phyloP scores from a whole-genome alignment of 2,888 invertebrate genomes.

The Ennomos fuscantarius region DNA sequence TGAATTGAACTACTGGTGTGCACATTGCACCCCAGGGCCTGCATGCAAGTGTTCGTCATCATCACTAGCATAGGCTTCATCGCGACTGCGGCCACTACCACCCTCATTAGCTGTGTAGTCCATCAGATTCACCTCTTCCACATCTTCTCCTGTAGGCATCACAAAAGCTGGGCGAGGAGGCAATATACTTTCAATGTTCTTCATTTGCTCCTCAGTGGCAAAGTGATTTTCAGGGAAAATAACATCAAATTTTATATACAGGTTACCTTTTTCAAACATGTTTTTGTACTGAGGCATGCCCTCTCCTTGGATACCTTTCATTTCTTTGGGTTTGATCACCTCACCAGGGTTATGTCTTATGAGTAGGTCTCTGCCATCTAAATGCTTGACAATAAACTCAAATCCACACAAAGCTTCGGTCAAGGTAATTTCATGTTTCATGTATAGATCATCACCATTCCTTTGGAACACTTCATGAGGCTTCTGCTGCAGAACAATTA shows the following conservation, averaged over 20 bases:
- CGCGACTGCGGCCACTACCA: slow-evolving; percentile 79
- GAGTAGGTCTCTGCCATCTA: slow-evolving; percentile 94
- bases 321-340: slow-evolving; percentile 92
- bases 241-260: slow-evolving; percentile 94
- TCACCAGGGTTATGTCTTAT: slow-evolving; percentile 92
- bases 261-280: slow-evolving; percentile 94
- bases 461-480: slow-evolving; percentile 92
- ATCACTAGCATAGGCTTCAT: slow-evolving; percentile 90
- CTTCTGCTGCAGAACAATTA: slow-evolving; percentile 93
- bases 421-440: slow-evolving; percentile 90
- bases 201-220: slow-evolving; percentile 87
- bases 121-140: slow-evolving; percentile 93
- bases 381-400: slow-evolving; percentile 92
- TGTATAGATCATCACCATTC: slow-evolving; percentile 89
- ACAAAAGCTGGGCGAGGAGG: slow-evolving; percentile 89
- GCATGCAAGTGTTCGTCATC: slow-evolving; percentile 84
- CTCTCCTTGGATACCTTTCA: slow-evolving; percentile 92
- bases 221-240: slow-evolving; percentile 94
- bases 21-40: slow-evolving; percentile 90
- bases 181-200: slow-evolving; percentile 90
- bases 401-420: slow-evolving; percentile 97
- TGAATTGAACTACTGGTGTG: slow-evolving; percentile 89
- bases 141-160: slow-evolving; percentile 91
- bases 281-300: slow-evolving; percentile 96
- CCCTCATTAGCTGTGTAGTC: slow-evolving; percentile 89